phyloP scores from a whole-genome alignment of 2,797 vertebrate genomes.

The Xiphophorus birchmanni region DNA sequence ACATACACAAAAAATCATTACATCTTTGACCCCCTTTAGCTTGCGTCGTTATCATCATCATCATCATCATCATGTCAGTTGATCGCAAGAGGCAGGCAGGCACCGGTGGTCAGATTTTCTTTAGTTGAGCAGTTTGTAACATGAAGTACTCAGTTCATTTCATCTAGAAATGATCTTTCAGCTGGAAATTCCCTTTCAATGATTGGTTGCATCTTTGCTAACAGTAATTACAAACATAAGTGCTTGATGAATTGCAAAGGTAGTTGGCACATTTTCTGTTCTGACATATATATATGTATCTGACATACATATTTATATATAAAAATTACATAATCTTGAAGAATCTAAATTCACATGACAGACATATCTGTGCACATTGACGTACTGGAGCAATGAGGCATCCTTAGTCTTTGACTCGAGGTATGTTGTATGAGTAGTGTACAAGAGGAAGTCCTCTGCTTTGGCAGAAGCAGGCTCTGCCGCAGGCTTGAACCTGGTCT shows the following conservation, averaged over 20 bases:
- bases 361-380: conserved; percentile 39
- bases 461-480: conserved; percentile 96
- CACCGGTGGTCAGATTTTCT: conserved; percentile 60
- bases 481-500: conserved; percentile 95
- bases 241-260: conserved; percentile 82
- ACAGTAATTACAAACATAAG: conserved; percentile 79
- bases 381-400: conserved; percentile 9
- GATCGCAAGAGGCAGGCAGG: conserved; percentile 61
- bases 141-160: conserved; percentile 56
- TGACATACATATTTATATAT: conserved; percentile 32
- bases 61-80: conserved; percentile 18
- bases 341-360: conserved; percentile 59
- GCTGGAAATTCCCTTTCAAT: conserved; percentile 84
- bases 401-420: conserved; percentile 89
- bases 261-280: conserved; percentile 65
- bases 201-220: conserved; percentile 75
- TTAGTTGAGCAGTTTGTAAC: conserved; percentile 47
- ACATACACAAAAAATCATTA: neutral
- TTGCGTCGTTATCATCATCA: conserved; percentile 17
- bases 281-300: conserved; percentile 6
- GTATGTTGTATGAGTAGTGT: conserved; percentile 93
- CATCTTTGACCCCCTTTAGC: neutral
- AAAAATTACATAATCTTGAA: conserved; percentile 3
- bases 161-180: conserved; percentile 68
- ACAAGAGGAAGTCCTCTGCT: conserved; percentile 93